phyloP scores from a whole-genome alignment of 2,888 invertebrate species.

The Pedicia rivosa region DNA sequence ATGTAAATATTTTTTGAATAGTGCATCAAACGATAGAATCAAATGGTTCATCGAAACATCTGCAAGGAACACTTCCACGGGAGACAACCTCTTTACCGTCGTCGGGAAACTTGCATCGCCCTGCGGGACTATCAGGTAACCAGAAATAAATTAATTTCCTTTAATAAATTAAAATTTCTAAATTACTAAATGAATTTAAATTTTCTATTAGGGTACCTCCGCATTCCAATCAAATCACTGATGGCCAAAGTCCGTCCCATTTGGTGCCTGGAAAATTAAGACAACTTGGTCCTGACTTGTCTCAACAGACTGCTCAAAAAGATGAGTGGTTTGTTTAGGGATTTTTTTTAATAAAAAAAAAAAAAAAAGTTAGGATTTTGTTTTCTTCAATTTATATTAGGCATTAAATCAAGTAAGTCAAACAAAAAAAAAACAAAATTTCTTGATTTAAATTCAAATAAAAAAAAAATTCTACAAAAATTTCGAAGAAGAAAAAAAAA shows the following conservation, averaged over 20 bases:
- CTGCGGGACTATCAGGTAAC: constrained; percentile 51
- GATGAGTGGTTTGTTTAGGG: constrained; percentile 80
- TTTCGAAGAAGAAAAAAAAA: background rate
- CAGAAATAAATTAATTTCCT: too few relatives aligned
- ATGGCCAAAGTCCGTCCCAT: constrained; percentile 79
- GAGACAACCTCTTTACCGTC: constrained; percentile 39
- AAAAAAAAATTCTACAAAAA: constrained; percentile 1
- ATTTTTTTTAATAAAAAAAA: background rate
- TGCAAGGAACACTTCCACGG: constrained; percentile 40
- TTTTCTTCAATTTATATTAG: too few relatives aligned
- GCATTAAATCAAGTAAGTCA: too few relatives aligned
- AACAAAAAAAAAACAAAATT: background rate
- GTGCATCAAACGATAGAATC: constrained; percentile 64
- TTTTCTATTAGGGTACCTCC: constrained; percentile 24
- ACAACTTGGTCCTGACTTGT: constrained; percentile 34
- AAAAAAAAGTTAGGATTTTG: too few relatives aligned
- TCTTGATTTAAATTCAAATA: background rate
- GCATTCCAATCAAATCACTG: constrained; percentile 35
- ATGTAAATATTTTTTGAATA: too few relatives aligned
- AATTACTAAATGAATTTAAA: background rate
- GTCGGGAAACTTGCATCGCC: constrained; percentile 93
- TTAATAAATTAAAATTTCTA: background rate
- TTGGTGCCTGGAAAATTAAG: constrained; percentile 80
- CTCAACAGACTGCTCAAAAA: constrained; percentile 57
- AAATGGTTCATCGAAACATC: constrained; percentile 48